phyloP scores from a whole-genome alignment of 1,140 invertebrate species.

The Nebria ingens region DNA sequence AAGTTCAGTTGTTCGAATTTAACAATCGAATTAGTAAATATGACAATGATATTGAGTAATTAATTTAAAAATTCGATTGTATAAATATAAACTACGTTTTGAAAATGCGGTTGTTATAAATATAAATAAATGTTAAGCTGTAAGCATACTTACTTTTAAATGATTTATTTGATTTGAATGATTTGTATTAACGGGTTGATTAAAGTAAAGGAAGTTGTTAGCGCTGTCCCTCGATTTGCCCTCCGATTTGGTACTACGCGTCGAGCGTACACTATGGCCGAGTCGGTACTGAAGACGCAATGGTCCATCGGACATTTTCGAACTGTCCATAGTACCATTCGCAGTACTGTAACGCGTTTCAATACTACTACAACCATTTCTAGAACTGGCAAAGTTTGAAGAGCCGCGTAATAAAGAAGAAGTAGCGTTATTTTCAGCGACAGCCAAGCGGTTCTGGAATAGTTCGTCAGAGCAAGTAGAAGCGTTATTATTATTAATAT shows the following conservation, averaged over 20 bases:
- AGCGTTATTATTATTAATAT: slow-evolving; percentile 1
- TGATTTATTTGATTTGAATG: neutral
- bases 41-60: no score
- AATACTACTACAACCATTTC: neutral
- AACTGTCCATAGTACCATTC: neutral
- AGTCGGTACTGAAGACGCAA: neutral
- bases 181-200: neutral
- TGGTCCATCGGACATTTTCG: neutral
- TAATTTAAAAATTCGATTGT: no score
- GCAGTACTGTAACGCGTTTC: neutral
- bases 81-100: no score
- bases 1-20: no score
- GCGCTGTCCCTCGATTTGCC: neutral
- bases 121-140: neutral
- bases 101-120: no score
- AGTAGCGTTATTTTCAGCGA: neutral
- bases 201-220: neutral
- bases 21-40: no score
- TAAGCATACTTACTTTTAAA: neutral
- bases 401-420: neutral
- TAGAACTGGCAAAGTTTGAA: slow-evolving; percentile 3
- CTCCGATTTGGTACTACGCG: neutral
- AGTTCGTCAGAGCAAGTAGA: neutral
- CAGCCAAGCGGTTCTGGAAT: neutral
- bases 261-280: neutral